These are phyloP conservation scores for Plemyria rubiginata DNA, from an alignment of 2,888 invertebrate genomes.

Conservation along the genomic window DNA sequence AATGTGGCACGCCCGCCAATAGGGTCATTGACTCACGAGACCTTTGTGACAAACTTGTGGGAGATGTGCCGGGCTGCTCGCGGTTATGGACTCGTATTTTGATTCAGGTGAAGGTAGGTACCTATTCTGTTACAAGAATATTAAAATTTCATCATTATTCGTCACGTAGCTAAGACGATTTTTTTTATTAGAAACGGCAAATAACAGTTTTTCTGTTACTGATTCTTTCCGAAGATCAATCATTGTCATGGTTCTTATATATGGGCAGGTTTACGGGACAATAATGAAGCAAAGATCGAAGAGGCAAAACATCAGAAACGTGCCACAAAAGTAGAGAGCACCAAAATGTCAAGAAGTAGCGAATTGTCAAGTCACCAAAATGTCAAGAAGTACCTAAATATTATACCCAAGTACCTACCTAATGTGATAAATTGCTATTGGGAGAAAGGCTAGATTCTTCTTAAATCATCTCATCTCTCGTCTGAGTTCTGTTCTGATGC, in stretches of 20 bases:
- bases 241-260: constrained; percentile 13
- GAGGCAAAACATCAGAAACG: constrained; percentile 1
- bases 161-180: constrained; percentile 39
- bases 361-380: too few species aligned
- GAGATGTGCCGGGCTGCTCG: constrained; percentile 65
- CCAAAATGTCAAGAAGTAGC: too few species aligned
- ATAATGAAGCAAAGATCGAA: constrained; percentile 2
- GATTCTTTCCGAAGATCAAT: constrained; percentile 23
- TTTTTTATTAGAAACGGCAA: constrained; percentile 12
- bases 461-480: too few species aligned
- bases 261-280: constrained; percentile 7
- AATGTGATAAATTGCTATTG: too few species aligned
- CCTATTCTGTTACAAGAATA: constrained; percentile 50
- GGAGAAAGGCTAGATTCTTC: too few species aligned
- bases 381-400: too few species aligned
- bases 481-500: too few species aligned
- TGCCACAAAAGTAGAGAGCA: too few species aligned
- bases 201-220: constrained; percentile 25
- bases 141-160: constrained; percentile 45
- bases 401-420: too few species aligned
- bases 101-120: constrained; percentile 38
- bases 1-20: constrained; percentile 79
- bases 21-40: constrained; percentile 74
- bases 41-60: constrained; percentile 81
- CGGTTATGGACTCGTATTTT: constrained; percentile 53